Conservation (phyloP, 1,140 invertebrate species). For the Neodiprion fabricii region DNA sequence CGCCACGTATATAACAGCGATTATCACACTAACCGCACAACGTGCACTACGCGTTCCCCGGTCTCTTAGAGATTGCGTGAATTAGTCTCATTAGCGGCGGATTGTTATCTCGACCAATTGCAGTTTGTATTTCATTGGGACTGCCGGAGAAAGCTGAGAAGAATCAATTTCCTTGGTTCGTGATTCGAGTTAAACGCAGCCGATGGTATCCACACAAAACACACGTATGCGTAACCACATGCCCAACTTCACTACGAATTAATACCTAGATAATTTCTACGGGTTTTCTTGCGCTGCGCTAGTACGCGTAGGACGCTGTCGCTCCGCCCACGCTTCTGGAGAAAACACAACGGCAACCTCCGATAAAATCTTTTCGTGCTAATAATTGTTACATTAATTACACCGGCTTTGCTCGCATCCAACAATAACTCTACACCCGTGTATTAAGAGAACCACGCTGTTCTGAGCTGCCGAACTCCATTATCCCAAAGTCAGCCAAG, state of each 20-base stretch:
- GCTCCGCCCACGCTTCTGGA: slow-evolving; percentile 1
- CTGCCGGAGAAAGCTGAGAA: slow-evolving; percentile 28
- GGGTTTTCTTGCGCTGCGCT: not conserved
- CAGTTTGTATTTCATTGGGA: not conserved
- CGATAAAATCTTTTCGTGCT: slow-evolving; percentile 45
- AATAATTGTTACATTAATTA: slow-evolving; percentile 48
- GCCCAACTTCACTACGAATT: too few relatives aligned
- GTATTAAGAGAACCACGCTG: slow-evolving; percentile 17
- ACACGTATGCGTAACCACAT: not conserved
- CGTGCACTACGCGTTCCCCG: not conserved
- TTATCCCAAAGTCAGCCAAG: not conserved
- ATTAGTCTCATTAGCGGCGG: not conserved
- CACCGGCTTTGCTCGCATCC: slow-evolving; percentile 29
- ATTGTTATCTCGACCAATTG: not conserved
- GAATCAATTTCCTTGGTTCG: slow-evolving; percentile 38
- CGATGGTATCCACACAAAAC: not conserved
- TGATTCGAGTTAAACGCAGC: slow-evolving; percentile 4
- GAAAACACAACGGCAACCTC: slow-evolving; percentile 38
- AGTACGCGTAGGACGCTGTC: too few relatives aligned
- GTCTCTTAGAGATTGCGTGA: not conserved
- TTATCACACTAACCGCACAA: too few relatives aligned
- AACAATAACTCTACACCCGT: slow-evolving; percentile 31
- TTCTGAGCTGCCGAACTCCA: not conserved
- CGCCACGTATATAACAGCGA: not conserved
- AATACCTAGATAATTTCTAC: not conserved